Evolutionary conservation across 2,888 invertebrate genomes (phyloP).

Genomic region (Laothoe populi): DNA sequence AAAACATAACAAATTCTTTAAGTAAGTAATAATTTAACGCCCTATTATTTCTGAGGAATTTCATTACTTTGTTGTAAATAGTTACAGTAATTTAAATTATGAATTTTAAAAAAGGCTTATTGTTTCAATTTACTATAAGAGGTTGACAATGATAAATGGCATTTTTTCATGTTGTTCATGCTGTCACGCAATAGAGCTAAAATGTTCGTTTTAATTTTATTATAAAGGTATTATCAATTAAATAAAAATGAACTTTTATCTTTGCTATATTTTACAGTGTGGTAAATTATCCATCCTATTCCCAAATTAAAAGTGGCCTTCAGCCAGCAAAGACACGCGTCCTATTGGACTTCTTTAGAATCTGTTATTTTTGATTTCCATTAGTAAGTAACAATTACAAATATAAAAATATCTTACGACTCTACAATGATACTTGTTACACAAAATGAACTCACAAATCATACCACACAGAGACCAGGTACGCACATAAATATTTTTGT

Average conservation of each 20-base stretch:
- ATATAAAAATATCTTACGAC: not conserved
- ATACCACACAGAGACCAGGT: not conserved
- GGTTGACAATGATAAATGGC: conserved; percentile 10
- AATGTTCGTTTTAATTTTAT: not conserved
- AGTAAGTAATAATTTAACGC: conserved; percentile 4
- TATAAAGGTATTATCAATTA: not conserved
- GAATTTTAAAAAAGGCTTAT: not conserved
- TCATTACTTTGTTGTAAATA: not conserved
- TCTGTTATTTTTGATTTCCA: too few relatives aligned
- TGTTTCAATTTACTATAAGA: not conserved
- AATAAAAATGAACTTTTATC: not conserved
- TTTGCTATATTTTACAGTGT: not conserved
- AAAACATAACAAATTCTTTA: conserved; percentile 14
- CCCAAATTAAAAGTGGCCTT: too few relatives aligned
- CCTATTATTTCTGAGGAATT: not conserved
- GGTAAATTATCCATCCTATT: too few relatives aligned
- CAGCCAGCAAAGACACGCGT: too few relatives aligned
- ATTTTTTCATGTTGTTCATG: not conserved
- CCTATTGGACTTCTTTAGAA: too few relatives aligned
- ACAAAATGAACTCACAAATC: not conserved
- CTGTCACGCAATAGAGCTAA: conserved; percentile 1
- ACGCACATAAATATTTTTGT: conserved; percentile 3
- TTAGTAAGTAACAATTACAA: too few relatives aligned
- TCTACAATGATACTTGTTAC: not conserved
- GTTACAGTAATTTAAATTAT: not conserved